Evolutionary conservation across 2,113 vertebrate genomes (phyloP), one percentile per base, ranked within the genome.

Genomic region (Anthoscopus minutus): DNA sequence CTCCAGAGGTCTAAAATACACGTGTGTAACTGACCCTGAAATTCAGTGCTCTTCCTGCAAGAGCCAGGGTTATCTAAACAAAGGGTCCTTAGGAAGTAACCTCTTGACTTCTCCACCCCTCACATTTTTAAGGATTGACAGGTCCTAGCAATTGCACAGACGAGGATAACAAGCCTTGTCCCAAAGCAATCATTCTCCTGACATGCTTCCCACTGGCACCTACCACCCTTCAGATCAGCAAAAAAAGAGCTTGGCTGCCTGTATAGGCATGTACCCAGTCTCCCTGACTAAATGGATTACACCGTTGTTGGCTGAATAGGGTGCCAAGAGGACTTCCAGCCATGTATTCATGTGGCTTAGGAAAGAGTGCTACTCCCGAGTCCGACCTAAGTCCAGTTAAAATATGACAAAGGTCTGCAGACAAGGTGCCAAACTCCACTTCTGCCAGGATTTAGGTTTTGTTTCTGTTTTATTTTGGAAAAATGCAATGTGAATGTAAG

Each of bases 1-100:
- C 47, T 92, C 56, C 71, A 53, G 37, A 82, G n/a, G 45, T 61
- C 66, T 86, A 61, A 94, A 89, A 53, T 42, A 25, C 47, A 81
- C 0, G 1, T 17, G 17, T 69, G 73, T 70, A 61, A 81, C 88
- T 88, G 80, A 92, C 71, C 86, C 86, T 73, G 58, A 93, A 88
- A 81, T 81, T 86, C 45, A 42, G 23, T 20, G 47, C 15, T 48
- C 58, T 80, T 94, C 79, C 79, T 73, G 17, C 62, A 80, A 65
- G 37, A 90, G 79, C 21, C 51, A 85, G 81, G 82, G 88, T 90
- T 95, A 83, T 61, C 74, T 77, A 90, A 93, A 95, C 78, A 72
- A 85, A 87, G 40, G 28, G 9, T 61, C 76, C 47, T 42, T 57
- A 33, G 79, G 54, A 80, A 80, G 54, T 64, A 88, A 88, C 65